These are phyloP conservation scores for Ophion ventricosus DNA, from an alignment of 2,888 invertebrate species.

Conservation along the genomic window DNA sequence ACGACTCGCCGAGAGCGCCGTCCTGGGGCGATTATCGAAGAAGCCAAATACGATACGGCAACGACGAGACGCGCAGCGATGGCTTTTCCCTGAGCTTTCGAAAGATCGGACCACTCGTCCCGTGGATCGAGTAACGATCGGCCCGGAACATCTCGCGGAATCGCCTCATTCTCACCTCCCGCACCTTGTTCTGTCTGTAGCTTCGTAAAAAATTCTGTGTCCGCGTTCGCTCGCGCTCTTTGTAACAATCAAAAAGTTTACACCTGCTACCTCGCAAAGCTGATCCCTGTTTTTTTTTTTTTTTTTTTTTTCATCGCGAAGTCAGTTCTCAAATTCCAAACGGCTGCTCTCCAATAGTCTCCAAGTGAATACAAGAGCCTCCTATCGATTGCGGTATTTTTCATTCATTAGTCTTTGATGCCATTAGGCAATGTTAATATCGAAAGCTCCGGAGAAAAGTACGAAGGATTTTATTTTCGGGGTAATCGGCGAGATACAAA, in stretches of 20 bases:
- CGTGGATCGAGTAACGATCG: constrained; percentile 25
- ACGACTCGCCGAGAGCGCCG: constrained; percentile 45
- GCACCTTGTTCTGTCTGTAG: neutral
- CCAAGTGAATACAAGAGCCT: neutral
- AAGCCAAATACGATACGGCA: constrained; percentile 13
- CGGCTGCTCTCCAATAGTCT: neutral
- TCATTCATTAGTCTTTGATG: neutral
- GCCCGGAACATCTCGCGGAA: neutral
- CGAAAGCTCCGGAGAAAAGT: neutral
- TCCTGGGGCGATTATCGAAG: constrained; percentile 64
- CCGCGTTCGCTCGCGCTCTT: neutral
- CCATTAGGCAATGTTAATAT: neutral
- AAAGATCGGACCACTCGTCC: constrained; percentile 41
- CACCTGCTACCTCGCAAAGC: neutral
- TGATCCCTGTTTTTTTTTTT: neutral
- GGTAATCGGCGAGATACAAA: neutral
- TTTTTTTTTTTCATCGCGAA: no score
- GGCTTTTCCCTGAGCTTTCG: constrained; percentile 41
- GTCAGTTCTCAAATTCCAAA: neutral
- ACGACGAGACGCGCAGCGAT: constrained; percentile 16
- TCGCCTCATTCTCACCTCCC: neutral
- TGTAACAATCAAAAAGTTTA: neutral
- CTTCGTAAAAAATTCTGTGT: neutral
- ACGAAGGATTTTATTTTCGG: neutral
- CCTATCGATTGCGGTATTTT: neutral